Evolutionary conservation across 2,888 invertebrate genomes (phyloP), one percentile per base, ranked within the genome.

Genomic region (Drosophila mercatorum): DNA sequence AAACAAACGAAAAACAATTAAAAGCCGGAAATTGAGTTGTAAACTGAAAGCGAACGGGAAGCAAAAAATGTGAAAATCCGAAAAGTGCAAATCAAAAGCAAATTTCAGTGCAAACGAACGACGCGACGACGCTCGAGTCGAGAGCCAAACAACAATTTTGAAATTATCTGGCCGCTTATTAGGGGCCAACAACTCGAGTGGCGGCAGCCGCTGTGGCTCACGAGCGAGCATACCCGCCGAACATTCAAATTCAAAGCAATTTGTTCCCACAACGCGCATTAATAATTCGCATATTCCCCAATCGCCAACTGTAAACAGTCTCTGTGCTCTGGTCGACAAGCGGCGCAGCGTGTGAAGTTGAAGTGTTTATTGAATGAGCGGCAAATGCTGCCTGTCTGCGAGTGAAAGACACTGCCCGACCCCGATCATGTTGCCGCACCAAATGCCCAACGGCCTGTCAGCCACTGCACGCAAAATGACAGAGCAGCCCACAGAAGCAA

Each of bases 351-450:
- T 69, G 86, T 77, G 72, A 76, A 76, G 68, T 75, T 86, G 84
- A 88, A 85, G 89, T 85, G 84, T 88, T 85, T 84, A 84, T 86
- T 86, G 75, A 86, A 88, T 78, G 73, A 47, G 81, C 72, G 68
- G 67, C 83, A 78, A 88, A 85, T 83, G 88, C 68, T 70, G 76
- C 76, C 51, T 46, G 62, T 61, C 56, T 66, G 60, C 52, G 26
- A 57, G 56, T 79, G 46, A 80, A 53, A 68, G 66, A 68, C 52
- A 69, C 71, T 67, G 56, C 61, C 52, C 75, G 31, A 68, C 64
- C 62, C 63, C 61, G 65, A 61, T 49, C 58, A 73, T 70, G 66
- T 55, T 78, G 75, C 59, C 55, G 70, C 51, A 47, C 58, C 76
- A 83, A 60, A 63, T 68, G 69, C 61, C 78, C 56, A 79, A 55